Conservation (phyloP, 2,888 invertebrate genomes). For the Habrosyne pyritoides region DNA sequence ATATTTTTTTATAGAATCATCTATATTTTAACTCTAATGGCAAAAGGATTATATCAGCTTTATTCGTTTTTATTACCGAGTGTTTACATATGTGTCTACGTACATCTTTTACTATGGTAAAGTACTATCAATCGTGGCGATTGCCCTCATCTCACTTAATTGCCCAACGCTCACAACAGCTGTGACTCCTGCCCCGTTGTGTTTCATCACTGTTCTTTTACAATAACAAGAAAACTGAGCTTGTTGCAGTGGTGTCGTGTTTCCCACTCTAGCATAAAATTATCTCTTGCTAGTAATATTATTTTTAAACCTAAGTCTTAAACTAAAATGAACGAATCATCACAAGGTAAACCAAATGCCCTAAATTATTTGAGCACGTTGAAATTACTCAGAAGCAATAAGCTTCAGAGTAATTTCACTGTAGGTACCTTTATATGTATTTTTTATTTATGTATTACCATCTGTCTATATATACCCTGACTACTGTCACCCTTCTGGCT, state of each 20-base stretch:
- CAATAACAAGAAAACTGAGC: constrained; percentile 7
- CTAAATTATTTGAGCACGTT: background rate
- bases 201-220: constrained; percentile 24
- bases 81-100: no score
- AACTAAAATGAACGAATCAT: background rate
- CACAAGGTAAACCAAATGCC: background rate
- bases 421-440: background rate
- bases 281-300: background rate
- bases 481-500: constrained; percentile 2
- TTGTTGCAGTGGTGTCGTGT: background rate
- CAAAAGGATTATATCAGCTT: no score
- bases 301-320: background rate
- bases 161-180: constrained; percentile 46
- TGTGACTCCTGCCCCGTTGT: constrained; percentile 32
- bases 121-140: constrained; percentile 16
- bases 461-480: background rate
- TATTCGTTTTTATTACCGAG: no score
- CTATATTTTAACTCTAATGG: no score
- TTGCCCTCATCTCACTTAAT: constrained; percentile 44
- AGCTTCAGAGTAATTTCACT: background rate
- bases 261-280: background rate
- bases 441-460: background rate
- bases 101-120: background rate
- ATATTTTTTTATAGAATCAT: no score
- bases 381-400: background rate